Evolutionary conservation across 2,113 vertebrate genomes (phyloP).

Genomic region (Sterna hirundo): DNA sequence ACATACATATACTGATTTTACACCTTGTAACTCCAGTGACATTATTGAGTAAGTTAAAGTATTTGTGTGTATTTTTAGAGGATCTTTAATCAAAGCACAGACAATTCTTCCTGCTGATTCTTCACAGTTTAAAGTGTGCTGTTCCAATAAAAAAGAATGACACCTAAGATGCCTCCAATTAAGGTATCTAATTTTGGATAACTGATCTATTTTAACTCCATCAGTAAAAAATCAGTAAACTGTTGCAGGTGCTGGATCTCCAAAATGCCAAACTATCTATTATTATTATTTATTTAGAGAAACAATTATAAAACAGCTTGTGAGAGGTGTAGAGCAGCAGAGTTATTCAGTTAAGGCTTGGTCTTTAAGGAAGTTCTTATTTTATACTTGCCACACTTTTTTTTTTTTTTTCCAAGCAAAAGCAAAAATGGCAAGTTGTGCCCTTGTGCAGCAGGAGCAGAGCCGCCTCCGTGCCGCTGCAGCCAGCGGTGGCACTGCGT

Average conservation of each 20-base stretch:
- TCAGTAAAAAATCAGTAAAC: neutral
- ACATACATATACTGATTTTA: neutral
- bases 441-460: neutral
- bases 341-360: neutral
- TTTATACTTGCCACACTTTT: fast-evolving
- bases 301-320: neutral
- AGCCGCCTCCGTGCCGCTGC: neutral
- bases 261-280: neutral
- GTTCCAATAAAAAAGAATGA: neutral
- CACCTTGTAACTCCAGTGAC: neutral
- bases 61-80: slow-evolving; percentile 9
- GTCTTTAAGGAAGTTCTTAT: neutral
- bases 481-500: neutral
- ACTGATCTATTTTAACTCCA: neutral
- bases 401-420: neutral
- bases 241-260: neutral
- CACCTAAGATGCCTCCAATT: slow-evolving; percentile 4
- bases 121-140: neutral
- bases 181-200: neutral
- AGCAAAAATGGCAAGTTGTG: neutral
- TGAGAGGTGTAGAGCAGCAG: neutral
- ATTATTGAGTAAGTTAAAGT: neutral
- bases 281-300: neutral
- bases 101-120: slow-evolving; percentile 27
- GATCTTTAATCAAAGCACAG: slow-evolving; percentile 37